Conservation (phyloP, 2,888 invertebrate species). For the Eretmocerus hayati region DNA sequence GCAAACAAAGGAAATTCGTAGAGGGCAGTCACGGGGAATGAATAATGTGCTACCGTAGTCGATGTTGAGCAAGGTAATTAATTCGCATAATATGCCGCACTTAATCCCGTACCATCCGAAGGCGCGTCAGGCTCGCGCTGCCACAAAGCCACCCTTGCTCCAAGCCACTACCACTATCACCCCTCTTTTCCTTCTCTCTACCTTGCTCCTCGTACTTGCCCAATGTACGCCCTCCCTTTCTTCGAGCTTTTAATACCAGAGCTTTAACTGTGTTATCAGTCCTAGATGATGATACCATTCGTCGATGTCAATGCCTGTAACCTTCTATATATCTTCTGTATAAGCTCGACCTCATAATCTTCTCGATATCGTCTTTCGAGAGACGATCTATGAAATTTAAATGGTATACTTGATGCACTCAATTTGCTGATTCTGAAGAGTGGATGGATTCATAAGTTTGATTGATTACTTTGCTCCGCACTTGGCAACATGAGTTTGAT, state of each 20-base stretch:
- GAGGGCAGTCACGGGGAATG: conserved; percentile 29
- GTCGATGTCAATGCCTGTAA: no score
- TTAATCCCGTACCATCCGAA: conserved; percentile 45
- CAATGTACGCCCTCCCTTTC: conserved; percentile 14
- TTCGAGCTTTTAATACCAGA: conserved; percentile 21
- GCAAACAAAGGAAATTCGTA: conserved; percentile 10
- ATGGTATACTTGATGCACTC: no score
- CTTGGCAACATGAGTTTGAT: no score
- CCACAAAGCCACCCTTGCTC: conserved; percentile 23
- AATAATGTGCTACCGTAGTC: conserved; percentile 43
- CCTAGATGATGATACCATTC: conserved; percentile 16
- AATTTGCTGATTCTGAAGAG: no score
- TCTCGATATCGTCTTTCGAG: no score
- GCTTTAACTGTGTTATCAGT: conserved; percentile 19
- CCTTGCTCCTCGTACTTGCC: neutral
- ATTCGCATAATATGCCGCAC: conserved; percentile 46
- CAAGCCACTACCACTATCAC: conserved; percentile 3
- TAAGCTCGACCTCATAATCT: no score
- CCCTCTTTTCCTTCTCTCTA: neutral
- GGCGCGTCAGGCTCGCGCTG: no score
- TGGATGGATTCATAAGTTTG: no score
- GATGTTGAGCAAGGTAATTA: conserved; percentile 40
- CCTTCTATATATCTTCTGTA: no score
- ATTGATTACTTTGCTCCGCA: no score
- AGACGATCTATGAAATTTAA: no score